A percentile compares a stretch with the other conserved stretches of the same genome.
phyloP scores from a whole-genome alignment of 2,888 invertebrate species.

The Lutraria lutraria region DNA sequence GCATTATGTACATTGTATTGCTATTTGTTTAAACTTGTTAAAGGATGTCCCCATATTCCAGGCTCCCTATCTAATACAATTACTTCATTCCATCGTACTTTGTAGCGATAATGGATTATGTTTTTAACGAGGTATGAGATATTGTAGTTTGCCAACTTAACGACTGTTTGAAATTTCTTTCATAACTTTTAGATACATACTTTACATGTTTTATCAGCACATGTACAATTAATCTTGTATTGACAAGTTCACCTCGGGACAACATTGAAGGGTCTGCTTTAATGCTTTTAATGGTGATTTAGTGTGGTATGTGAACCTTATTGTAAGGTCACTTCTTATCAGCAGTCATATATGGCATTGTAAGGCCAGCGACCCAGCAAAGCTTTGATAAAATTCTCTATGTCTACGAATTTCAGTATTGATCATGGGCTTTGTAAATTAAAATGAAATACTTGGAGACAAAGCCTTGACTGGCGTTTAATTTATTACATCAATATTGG shows the following conservation, averaged over 20 bases:
- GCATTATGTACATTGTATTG: too few relatives aligned
- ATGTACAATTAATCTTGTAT: not conserved
- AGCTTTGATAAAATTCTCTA: slow-evolving; percentile 4
- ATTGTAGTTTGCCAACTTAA: not conserved
- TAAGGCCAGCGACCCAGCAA: not conserved
- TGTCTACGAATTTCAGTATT: not conserved
- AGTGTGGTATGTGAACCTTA: not conserved
- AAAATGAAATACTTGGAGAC: not conserved
- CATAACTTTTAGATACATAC: not conserved
- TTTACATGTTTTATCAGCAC: not conserved
- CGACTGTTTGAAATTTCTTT: not conserved
- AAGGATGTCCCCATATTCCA: not conserved
- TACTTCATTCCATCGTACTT: not conserved
- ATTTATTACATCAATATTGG: slow-evolving; percentile 11
- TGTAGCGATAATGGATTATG: too few relatives aligned
- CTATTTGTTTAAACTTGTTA: too few relatives aligned
- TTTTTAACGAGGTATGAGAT: not conserved
- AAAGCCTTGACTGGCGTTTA: not conserved
- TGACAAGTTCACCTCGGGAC: not conserved
- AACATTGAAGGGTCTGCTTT: not conserved
- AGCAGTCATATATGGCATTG: not conserved
- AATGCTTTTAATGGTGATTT: not conserved
- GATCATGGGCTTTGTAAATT: not conserved
- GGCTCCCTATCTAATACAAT: not conserved
- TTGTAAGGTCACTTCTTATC: not conserved